Conservation (phyloP, 2,888 invertebrate genomes). For the Steromphala cineraria region DNA sequence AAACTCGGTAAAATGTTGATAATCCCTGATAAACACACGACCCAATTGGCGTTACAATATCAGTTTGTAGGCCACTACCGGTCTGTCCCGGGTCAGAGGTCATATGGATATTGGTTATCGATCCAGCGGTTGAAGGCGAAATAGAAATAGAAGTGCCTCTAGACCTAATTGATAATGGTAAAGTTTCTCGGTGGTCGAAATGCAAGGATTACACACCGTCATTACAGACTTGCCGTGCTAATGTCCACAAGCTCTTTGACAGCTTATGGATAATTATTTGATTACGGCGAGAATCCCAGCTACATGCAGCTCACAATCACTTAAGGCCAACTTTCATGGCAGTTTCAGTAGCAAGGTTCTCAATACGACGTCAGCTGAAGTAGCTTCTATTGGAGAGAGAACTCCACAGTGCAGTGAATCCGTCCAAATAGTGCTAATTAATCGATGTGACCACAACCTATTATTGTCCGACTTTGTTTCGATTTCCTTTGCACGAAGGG, state of each 20-base stretch:
- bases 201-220: background rate
- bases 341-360: too few species aligned
- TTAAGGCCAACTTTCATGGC: too few species aligned
- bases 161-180: constrained; percentile 7
- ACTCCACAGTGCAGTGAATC: too few species aligned
- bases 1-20: background rate
- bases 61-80: background rate
- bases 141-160: background rate
- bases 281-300: background rate
- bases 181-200: background rate
- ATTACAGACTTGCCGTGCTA: background rate
- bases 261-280: constrained; percentile 21
- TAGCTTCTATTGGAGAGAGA: too few species aligned
- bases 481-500: too few species aligned
- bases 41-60: background rate
- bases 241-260: constrained; percentile 17
- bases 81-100: background rate
- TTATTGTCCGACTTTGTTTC: too few species aligned
- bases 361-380: too few species aligned
- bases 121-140: background rate
- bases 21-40: background rate
- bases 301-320: background rate
- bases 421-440: too few species aligned
- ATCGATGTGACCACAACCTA: too few species aligned
- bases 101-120: constrained; percentile 15